Base-by-base conservation (phyloP, 2,888 invertebrate genomes). In the Cephus rjabovi region DNA sequence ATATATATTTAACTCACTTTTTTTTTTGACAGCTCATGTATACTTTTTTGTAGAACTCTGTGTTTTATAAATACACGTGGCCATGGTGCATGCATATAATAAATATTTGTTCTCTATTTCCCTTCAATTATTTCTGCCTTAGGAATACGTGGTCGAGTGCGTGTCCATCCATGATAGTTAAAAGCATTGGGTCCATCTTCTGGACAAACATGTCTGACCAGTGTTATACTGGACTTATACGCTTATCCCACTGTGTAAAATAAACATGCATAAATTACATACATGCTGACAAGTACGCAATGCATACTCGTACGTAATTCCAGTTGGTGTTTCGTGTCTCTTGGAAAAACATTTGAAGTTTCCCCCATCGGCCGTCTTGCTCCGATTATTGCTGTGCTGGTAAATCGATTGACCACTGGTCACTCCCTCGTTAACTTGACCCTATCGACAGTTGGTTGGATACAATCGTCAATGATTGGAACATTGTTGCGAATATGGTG, bases 391-490 rank as follows among this genome's bases (percentile, higher is more conserved):
- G 40, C 40, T 40, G 15, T 15, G 15, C 15, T 40, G 40, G 40
- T 40, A 2, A 40, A 83, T 84, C 79, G 83, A 85, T 86, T 83
- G 83, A 79, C 81, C 81, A 15, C 34, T 79, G 87, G 85, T 89
- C 89, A 87, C 83, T 87, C 86, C 84, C 87, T 84, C 75, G 83
- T 70, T 70, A 70, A 30, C 82, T 86, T 86, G 87, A 86, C 86
- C 84, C 85, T 81, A 84, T 86, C 85, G 89, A 90, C 90, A 90
- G 90, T 90, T 90, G 90, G 90, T 84, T 83, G 79, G 87, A 81
- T 83, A 89, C 90, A 88, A 89, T 88, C 85, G 87, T 81, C 87
- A 86, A 89, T 90, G 90, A 90, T 90, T 90, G 90, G 88, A 82
- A 88, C 87, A 90, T 90, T 90, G 90, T 90, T 88, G 40, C 86